Evolutionary conservation across 2,888 invertebrate species (phyloP), one percentile per base, ranked within the genome.

Genomic region (Trichacis sp.): DNA sequence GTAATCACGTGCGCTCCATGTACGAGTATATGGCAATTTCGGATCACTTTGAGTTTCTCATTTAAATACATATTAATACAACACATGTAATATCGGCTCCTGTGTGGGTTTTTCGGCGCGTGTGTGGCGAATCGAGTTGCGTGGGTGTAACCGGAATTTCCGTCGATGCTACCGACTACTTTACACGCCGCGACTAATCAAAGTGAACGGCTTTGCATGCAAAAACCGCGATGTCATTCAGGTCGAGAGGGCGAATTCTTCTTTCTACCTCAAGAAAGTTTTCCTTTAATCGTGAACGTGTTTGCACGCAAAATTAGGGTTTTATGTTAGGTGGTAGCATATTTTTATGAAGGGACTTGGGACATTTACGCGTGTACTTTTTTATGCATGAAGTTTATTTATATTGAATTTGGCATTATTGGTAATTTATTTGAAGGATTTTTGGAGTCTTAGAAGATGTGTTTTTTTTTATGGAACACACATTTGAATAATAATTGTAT

Each of bases 11-110:
- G 30, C 20, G 14, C 12, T 24, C 42, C 51, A 30, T 53, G 47
- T 51, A 20, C 38, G 53, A 49, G 54, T 59, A 24, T 3, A 46
- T 57, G 50, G 73, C 73, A 76, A 77, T 77, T 72, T 74, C 57
- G 65, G 64, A 61, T 70, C 69, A 69, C 77, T 79, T 78, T 78
- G 76, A 78, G 69, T 69, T 72, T 61, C 73, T 75, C 74, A 79
- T 79, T 78, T 77, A 78, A 79, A 78, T 78, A 75, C 74, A 78
- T 78, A 78, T 78, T 79, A 79, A 78, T 78, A 75, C 68, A 73
- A 75, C 77, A 75, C 74, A 71, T 74, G 72, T 73, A 75, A 72
- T 59, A 51, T 29, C 50, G 64, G 61, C 47, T 50, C 52, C 51
- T 24, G 51, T 51, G 36, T 52, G 46, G n/a, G 47, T 51, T 30